Percentiles rank a stretch among this genome's conserved stretches.
phyloP scores from a whole-genome alignment of 2,888 invertebrate species.

The Galerucella nymphaeae region DNA sequence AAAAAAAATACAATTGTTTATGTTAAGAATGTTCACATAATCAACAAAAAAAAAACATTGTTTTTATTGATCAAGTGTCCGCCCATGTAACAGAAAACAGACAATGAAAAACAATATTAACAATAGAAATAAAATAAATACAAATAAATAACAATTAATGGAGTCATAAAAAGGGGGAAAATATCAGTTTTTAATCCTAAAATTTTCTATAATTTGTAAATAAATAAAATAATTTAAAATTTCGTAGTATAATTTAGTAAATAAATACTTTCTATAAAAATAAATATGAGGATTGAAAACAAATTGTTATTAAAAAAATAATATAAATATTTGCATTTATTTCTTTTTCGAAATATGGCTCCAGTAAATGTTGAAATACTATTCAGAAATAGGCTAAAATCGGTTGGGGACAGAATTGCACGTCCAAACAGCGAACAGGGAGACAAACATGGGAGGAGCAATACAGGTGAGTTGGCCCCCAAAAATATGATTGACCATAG shows the following conservation, averaged over 20 bases:
- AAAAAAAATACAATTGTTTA: slow-evolving; percentile 61
- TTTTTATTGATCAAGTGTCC: slow-evolving; percentile 16
- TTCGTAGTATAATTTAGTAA: neutral
- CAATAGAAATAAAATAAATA: slow-evolving; percentile 39
- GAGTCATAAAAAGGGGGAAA: slow-evolving; percentile 1
- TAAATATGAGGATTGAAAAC: neutral
- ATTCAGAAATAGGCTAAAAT: slow-evolving; percentile 37
- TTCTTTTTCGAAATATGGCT: neutral
- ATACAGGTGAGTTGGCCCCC: slow-evolving; percentile 54
- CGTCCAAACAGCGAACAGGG: slow-evolving; percentile 59
- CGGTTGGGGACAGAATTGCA: slow-evolving; percentile 62
- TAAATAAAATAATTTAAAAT: neutral
- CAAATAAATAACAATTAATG: slow-evolving; percentile 26
- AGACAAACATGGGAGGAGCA: slow-evolving; percentile 59
- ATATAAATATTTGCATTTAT: too few relatives aligned
- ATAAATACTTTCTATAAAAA: neutral
- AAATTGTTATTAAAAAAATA: neutral
- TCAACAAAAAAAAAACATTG: slow-evolving; percentile 23
- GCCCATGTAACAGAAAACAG: slow-evolving; percentile 35
- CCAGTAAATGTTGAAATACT: slow-evolving; percentile 21
- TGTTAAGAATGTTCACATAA: slow-evolving; percentile 23
- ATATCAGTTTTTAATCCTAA: neutral
- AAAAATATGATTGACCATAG: slow-evolving; percentile 51
- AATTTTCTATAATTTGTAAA: neutral
- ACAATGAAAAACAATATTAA: slow-evolving; percentile 44